These are phyloP conservation scores for Clarias macrocephalus DNA, from an alignment of 2,113 vertebrate species.

Conservation along the genomic window DNA sequence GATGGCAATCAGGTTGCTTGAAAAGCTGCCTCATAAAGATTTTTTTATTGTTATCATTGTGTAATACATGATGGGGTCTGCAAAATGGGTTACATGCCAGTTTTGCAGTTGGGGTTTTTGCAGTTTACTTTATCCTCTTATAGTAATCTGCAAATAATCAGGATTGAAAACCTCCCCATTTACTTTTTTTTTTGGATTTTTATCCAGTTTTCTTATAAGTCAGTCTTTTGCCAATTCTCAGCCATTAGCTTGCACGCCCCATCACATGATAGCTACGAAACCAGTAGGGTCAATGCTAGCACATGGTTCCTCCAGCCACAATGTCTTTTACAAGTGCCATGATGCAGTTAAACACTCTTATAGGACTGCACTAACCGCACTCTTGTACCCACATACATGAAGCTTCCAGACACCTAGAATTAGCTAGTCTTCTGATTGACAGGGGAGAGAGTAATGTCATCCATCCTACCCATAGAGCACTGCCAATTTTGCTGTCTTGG, in stretches of 20 bases:
- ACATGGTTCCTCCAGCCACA: not conserved
- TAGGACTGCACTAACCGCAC: not conserved
- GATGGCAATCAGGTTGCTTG: not conserved
- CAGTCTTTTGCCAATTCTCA: not conserved
- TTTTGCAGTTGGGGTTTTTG: not conserved
- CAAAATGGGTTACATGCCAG: not conserved
- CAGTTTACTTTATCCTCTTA: not conserved
- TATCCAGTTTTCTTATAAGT: not conserved
- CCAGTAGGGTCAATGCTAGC: not conserved
- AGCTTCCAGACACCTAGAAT: not conserved
- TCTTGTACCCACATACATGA: too few relatives aligned
- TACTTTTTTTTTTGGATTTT: not conserved
- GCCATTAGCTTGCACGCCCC: not conserved
- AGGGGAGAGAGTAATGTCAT: not conserved
- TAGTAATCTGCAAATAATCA: not conserved
- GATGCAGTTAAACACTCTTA: not conserved
- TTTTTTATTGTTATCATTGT: not conserved
- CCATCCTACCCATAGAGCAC: not conserved
- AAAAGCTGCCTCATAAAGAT: not conserved
- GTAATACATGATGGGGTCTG: not conserved
- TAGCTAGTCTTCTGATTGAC: constrained; percentile 2
- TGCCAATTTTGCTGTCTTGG: not conserved
- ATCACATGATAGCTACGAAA: not conserved
- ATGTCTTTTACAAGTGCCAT: not conserved
- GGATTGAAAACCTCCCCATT: not conserved